Conservation (phyloP, 35 echinoderm and acorn worm genomes). For the Stichopus chloronotus region DNA sequence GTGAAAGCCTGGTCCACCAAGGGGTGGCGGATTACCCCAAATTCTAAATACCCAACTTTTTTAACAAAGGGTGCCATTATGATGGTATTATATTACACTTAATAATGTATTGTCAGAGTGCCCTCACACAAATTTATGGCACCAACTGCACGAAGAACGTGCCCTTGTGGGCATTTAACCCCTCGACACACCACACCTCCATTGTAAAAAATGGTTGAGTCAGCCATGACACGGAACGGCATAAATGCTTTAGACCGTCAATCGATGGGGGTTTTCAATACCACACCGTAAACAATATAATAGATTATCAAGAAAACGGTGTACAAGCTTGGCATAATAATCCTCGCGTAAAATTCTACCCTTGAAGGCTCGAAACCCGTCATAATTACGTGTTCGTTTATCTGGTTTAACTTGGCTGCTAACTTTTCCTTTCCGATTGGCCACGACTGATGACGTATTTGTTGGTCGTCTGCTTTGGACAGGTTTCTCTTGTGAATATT, state of each 20-base stretch:
- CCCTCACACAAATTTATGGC: background rate
- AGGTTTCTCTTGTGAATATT: background rate
- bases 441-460: constrained; percentile 21
- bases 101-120: too few species aligned
- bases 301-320: background rate
- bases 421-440: constrained; percentile 24
- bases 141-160: background rate
- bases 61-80: too few species aligned
- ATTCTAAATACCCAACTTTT: too few species aligned
- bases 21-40: too few species aligned
- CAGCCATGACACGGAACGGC: background rate
- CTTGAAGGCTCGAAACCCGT: constrained; percentile 1
- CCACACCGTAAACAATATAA: background rate
- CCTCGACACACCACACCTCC: background rate
- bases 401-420: background rate
- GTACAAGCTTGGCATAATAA: background rate
- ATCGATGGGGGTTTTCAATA: background rate
- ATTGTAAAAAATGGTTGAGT: background rate
- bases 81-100: too few species aligned
- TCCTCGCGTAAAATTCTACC: constrained; percentile 20
- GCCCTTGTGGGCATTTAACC: background rate
- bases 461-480: background rate
- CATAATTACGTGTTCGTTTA: background rate
- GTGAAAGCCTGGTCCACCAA: too few species aligned
- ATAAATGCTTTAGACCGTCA: background rate